Evolutionary conservation across 2,888 invertebrate genomes (phyloP).

Genomic region (Mellilla xanthometata): DNA sequence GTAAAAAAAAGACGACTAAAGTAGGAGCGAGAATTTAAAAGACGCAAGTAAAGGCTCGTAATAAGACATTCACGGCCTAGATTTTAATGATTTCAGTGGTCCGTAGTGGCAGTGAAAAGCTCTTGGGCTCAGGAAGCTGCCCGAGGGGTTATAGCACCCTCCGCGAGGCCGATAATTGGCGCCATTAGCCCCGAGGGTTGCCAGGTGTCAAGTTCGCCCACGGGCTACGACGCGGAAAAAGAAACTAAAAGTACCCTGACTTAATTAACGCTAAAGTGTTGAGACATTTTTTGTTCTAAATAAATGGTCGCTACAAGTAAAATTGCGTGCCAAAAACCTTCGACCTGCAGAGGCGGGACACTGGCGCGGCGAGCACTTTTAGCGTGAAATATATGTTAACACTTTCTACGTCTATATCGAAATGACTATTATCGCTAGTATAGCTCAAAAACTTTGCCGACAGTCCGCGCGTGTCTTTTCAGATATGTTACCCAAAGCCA

Average conservation of each 20-base stretch:
- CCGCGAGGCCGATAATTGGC: constrained; percentile 67
- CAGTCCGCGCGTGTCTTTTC: too few relatives aligned
- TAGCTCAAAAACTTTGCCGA: too few relatives aligned
- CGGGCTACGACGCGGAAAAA: constrained; percentile 4
- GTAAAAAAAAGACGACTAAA: not conserved
- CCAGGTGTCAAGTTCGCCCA: constrained; percentile 50
- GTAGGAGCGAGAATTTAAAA: constrained; percentile 1
- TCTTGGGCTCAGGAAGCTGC: constrained; percentile 48
- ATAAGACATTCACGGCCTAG: constrained; percentile 25
- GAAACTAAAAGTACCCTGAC: constrained; percentile 12
- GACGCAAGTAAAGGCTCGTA: constrained; percentile 9
- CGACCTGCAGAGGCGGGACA: too few relatives aligned
- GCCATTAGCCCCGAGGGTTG: constrained; percentile 60
- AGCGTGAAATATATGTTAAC: too few relatives aligned
- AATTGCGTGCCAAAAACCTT: not conserved
- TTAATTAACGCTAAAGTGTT: constrained; percentile 50
- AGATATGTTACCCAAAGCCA: too few relatives aligned
- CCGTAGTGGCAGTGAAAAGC: constrained; percentile 28
- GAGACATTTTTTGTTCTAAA: not conserved
- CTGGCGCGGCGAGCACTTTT: too few relatives aligned
- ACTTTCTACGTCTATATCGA: too few relatives aligned
- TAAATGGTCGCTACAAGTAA: not conserved
- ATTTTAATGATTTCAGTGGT: constrained; percentile 33
- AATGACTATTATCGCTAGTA: too few relatives aligned
- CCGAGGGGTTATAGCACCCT: constrained; percentile 61